Percentiles rank a stretch among this genome's conserved stretches.
These are phyloP conservation scores for Mythimna ferrago DNA, from an alignment of 2,888 invertebrate genomes.

Conservation along the genomic window DNA sequence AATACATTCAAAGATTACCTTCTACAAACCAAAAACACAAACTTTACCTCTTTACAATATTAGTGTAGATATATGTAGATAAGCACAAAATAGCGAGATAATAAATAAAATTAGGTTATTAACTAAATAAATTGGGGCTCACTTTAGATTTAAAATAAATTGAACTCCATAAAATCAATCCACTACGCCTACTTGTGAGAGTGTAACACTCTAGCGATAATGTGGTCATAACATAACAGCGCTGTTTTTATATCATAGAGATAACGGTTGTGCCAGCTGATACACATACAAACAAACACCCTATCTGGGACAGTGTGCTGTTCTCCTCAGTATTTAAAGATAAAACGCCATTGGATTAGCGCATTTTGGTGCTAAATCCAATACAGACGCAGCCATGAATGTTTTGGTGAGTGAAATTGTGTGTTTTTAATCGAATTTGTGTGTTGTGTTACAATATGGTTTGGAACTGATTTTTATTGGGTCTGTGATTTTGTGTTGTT, in stretches of 20 bases:
- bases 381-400: slow-evolving; percentile 39
- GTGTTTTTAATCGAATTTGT: neutral
- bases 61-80: too few relatives aligned
- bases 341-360: slow-evolving; percentile 10
- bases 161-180: neutral
- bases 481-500: neutral
- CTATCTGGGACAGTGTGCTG: slow-evolving; percentile 49
- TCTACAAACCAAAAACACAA: too few relatives aligned
- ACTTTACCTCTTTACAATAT: too few relatives aligned
- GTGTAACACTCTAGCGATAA: neutral
- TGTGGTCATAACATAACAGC: slow-evolving; percentile 16
- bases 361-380: slow-evolving; percentile 3
- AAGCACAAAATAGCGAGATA: too few relatives aligned
- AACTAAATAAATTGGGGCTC: neutral
- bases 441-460: neutral
- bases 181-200: neutral
- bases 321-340: slow-evolving; percentile 53
- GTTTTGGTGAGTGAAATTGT: slow-evolving; percentile 41
- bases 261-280: slow-evolving; percentile 54
- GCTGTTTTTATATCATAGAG: slow-evolving; percentile 46
- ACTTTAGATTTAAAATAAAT: neutral
- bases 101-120: neutral
- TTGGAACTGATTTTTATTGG: neutral
- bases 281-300: slow-evolving; percentile 59
- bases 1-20: too few relatives aligned